A percentile compares a stretch with the other conserved stretches of the same genome.
Conservation (phyloP, 2,797 vertebrate species). For the Pseudomugil gertrudae region DNA sequence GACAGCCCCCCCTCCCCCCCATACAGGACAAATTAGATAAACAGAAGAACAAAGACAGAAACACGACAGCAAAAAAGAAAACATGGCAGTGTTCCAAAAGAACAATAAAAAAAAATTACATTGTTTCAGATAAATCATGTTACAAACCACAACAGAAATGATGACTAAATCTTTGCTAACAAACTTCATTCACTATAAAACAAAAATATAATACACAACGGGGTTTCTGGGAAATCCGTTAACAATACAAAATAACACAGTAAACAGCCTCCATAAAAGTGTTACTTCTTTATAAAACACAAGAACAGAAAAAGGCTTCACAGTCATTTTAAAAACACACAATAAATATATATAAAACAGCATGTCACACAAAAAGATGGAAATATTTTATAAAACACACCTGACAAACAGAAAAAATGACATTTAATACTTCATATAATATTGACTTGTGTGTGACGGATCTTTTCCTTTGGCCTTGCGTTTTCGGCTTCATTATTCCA, state of each 20-base stretch:
- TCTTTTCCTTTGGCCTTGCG: not conserved
- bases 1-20: constrained; percentile 1
- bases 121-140: not conserved
- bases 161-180: not conserved
- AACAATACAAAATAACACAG: too few species aligned
- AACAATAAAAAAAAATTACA: not conserved
- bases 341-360: not conserved
- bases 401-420: not conserved
- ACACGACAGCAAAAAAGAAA: not conserved
- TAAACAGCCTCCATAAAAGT: too few species aligned
- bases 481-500: not conserved
- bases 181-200: not conserved
- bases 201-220: not conserved
- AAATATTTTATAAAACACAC: not conserved
- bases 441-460: too few species aligned
- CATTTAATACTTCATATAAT: too few species aligned
- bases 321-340: not conserved
- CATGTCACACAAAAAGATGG: not conserved
- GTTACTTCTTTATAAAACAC: too few species aligned
- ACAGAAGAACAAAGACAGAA: not conserved
- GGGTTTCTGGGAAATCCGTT: too few species aligned
- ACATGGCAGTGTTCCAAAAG: not conserved
- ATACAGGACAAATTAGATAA: not conserved
- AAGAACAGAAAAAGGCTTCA: too few species aligned
- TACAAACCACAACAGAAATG: not conserved